phyloP scores from a whole-genome alignment of 2,113 vertebrate species.

The Vanacampus margaritifer region DNA sequence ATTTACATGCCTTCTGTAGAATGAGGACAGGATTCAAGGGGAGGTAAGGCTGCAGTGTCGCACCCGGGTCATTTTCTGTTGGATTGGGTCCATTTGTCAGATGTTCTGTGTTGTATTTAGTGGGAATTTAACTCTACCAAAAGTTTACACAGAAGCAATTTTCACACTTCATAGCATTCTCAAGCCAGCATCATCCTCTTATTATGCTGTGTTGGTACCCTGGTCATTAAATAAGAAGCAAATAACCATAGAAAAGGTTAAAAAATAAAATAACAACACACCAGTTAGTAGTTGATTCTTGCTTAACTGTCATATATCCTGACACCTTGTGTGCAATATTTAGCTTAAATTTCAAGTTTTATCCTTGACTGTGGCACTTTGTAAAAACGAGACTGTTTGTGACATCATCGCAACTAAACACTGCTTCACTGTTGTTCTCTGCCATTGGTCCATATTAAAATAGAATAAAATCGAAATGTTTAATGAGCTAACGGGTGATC shows the following conservation, averaged over 20 bases:
- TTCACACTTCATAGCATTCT: constrained; percentile 16
- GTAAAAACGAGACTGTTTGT: not conserved
- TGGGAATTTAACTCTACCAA: not conserved
- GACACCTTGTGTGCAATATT: too few species aligned
- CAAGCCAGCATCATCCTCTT: not conserved
- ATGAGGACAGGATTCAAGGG: constrained; percentile 97
- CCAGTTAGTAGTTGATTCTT: too few species aligned
- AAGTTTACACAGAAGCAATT: not conserved
- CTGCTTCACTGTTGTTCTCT: not conserved
- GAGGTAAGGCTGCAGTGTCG: constrained; percentile 80
- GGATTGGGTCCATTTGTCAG: constrained; percentile 20
- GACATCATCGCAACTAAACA: not conserved
- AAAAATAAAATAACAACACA: too few species aligned
- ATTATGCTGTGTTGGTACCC: too few species aligned
- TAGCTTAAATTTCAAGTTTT: too few species aligned
- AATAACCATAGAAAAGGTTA: too few species aligned
- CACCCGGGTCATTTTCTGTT: constrained; percentile 12
- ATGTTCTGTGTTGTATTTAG: constrained; percentile 31
- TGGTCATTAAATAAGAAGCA: not conserved
- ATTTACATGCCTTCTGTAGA: constrained; percentile 78
- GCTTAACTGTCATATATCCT: too few species aligned
- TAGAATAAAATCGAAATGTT: not conserved
- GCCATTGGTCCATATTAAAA: not conserved
- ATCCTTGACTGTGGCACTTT: too few species aligned
- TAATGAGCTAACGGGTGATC: not conserved